Conservation (phyloP, 2,797 vertebrate species). For the Macroramphosus scolopax region DNA sequence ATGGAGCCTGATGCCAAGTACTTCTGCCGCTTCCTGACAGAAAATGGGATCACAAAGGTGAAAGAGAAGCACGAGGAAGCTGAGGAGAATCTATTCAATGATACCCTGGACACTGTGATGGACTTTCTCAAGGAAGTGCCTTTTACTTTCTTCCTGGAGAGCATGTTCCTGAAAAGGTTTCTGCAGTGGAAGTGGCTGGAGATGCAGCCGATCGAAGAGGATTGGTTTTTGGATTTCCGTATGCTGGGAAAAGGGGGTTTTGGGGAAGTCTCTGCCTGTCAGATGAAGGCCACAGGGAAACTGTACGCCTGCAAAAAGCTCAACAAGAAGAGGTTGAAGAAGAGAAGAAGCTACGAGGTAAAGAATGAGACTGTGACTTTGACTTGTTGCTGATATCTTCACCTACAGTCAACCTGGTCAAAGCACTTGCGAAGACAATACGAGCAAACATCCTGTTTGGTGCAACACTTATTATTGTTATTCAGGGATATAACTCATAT, state of each 20-base stretch:
- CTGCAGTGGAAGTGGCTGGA: slow-evolving; percentile 95
- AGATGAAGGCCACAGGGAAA: slow-evolving; percentile 86
- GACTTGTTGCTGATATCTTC: background rate
- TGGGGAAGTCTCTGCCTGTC: slow-evolving; percentile 89
- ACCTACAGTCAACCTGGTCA: background rate
- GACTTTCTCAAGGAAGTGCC: slow-evolving; percentile 82
- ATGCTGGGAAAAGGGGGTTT: slow-evolving; percentile 91
- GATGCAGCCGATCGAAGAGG: slow-evolving; percentile 80
- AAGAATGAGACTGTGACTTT: background rate
- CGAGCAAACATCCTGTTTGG: no score
- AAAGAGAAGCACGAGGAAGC: slow-evolving; percentile 67
- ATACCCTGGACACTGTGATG: slow-evolving; percentile 68
- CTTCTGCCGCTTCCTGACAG: slow-evolving; percentile 82
- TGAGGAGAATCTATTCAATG: slow-evolving; percentile 72
- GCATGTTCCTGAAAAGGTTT: slow-evolving; percentile 83
- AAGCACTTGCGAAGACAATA: no score
- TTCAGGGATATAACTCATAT: background rate
- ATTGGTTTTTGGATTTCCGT: slow-evolving; percentile 89
- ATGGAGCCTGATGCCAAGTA: slow-evolving; percentile 78
- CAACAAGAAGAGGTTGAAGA: slow-evolving; percentile 90
- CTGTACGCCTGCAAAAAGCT: slow-evolving; percentile 91
- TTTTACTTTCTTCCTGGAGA: slow-evolving; percentile 81
- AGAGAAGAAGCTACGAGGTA: slow-evolving; percentile 86
- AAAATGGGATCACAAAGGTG: slow-evolving; percentile 69
- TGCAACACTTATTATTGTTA: no score